Conservation (phyloP, 2,888 invertebrate genomes). For the Pterostichus niger region DNA sequence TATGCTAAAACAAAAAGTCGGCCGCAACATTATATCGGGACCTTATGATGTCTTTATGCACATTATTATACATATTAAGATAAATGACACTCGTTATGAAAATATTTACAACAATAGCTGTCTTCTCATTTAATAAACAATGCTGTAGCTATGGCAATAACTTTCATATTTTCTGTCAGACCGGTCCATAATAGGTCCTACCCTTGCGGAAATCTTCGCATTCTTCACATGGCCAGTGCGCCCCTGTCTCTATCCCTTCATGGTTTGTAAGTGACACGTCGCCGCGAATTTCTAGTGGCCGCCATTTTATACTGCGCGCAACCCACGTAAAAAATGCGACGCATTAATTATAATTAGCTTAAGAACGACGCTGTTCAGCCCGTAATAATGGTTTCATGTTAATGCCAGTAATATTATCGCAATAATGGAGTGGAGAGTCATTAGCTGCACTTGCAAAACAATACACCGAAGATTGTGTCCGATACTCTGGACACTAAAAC, state of each 20-base stretch:
- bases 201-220: too few relatives aligned
- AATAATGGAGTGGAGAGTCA: conserved; percentile 60
- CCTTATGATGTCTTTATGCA: too few relatives aligned
- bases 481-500: conserved; percentile 54
- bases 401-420: conserved; percentile 62
- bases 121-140: too few relatives aligned
- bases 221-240: too few relatives aligned
- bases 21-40: too few relatives aligned
- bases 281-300: conserved; percentile 49
- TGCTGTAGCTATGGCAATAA: too few relatives aligned
- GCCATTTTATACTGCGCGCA: conserved; percentile 34
- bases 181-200: too few relatives aligned
- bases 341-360: conserved; percentile 65
- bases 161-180: too few relatives aligned
- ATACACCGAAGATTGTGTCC: conserved; percentile 60
- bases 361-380: conserved; percentile 61
- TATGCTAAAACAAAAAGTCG: too few relatives aligned
- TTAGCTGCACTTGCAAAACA: conserved; percentile 60
- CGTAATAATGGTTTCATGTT: conserved; percentile 66
- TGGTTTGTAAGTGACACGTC: conserved; percentile 41
- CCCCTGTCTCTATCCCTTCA: conserved; percentile 7
- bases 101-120: too few relatives aligned
- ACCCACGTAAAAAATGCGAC: conserved; percentile 55
- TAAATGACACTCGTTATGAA: too few relatives aligned
- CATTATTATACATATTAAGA: too few relatives aligned